phyloP scores from a whole-genome alignment of 2,888 invertebrate species.

The Lomographa bimaculata region DNA sequence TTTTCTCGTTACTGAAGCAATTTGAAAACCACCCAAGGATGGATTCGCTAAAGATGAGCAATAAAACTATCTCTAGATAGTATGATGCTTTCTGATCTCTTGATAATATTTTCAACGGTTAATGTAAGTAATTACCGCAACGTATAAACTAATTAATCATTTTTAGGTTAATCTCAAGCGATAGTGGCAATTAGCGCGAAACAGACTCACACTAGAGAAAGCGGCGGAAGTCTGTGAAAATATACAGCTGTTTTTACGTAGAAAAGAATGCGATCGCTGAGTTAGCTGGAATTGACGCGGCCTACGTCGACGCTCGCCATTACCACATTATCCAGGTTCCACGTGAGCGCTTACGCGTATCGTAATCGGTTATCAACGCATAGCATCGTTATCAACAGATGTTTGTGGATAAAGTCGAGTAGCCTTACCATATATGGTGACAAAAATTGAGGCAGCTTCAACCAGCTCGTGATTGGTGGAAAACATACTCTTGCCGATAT shows the following conservation, averaged over 20 bases:
- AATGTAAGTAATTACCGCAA: slow-evolving; percentile 43
- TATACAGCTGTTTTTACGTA: slow-evolving; percentile 35
- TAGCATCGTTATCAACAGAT: slow-evolving; percentile 60
- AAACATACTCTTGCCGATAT: slow-evolving; percentile 73
- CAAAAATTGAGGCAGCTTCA: slow-evolving; percentile 82
- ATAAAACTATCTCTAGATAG: slow-evolving; percentile 35
- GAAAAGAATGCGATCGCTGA: slow-evolving; percentile 32
- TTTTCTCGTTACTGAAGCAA: neutral
- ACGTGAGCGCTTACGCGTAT: slow-evolving; percentile 42
- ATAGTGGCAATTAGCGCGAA: slow-evolving; percentile 57
- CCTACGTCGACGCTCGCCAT: slow-evolving; percentile 3
- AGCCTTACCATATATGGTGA: slow-evolving; percentile 91
- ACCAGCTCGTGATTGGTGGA: slow-evolving; percentile 86
- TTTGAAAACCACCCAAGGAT: neutral
- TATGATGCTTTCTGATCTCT: slow-evolving; percentile 57
- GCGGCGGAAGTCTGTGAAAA: slow-evolving; percentile 50
- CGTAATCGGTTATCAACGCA: slow-evolving; percentile 57
- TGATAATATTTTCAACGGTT: slow-evolving; percentile 46
- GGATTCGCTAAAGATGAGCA: slow-evolving; percentile 15
- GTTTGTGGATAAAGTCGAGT: slow-evolving; percentile 53
- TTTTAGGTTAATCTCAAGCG: slow-evolving; percentile 60
- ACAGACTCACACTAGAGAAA: slow-evolving; percentile 63
- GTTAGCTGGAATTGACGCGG: slow-evolving; percentile 21
- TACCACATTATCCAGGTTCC: slow-evolving; percentile 22
- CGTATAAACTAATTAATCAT: slow-evolving; percentile 56